Evolutionary conservation across 1,140 invertebrate species (phyloP).

Genomic region (Archegozetes longisetosus): DNA sequence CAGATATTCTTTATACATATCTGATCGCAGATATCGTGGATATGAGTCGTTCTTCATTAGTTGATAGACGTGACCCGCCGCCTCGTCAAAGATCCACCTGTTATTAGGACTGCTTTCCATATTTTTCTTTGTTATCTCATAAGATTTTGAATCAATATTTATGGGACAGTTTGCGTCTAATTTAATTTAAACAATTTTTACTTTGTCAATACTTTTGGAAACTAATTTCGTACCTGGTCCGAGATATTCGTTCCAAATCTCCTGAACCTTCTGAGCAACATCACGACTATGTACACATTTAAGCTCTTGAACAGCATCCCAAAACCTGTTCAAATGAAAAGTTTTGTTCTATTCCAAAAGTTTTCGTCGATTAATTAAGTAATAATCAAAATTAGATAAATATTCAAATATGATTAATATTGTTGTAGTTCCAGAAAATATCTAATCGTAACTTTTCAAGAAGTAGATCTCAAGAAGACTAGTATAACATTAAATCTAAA

Average conservation of each 20-base stretch:
- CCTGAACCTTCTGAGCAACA: slow-evolving; percentile 65
- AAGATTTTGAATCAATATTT: slow-evolving; percentile 85
- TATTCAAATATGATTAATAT: too few species aligned
- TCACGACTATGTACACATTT: slow-evolving; percentile 52
- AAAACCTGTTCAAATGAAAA: slow-evolving; percentile 55
- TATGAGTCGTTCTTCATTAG: slow-evolving; percentile 99
- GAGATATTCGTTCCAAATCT: slow-evolving; percentile 56
- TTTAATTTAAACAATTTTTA: background rate
- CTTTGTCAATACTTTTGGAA: background rate
- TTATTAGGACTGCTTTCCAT: slow-evolving; percentile 52
- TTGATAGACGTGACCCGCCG: slow-evolving; percentile 95
- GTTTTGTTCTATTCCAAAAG: too few species aligned
- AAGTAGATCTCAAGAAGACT: too few species aligned
- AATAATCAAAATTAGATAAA: too few species aligned
- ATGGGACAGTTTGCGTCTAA: slow-evolving; percentile 81
- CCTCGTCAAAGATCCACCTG: slow-evolving; percentile 92
- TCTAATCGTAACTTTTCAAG: too few species aligned
- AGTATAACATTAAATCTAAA: too few species aligned
- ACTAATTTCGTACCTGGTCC: slow-evolving; percentile 12
- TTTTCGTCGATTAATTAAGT: too few species aligned
- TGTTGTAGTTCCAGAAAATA: too few species aligned
- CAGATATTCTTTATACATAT: slow-evolving; percentile 96
- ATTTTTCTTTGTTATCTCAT: slow-evolving; percentile 57
- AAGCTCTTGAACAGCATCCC: slow-evolving; percentile 85
- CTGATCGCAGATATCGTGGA: slow-evolving; percentile 88